Base-by-base conservation (phyloP, 1,140 invertebrate species). In the Geopemphigus sp. region DNA sequence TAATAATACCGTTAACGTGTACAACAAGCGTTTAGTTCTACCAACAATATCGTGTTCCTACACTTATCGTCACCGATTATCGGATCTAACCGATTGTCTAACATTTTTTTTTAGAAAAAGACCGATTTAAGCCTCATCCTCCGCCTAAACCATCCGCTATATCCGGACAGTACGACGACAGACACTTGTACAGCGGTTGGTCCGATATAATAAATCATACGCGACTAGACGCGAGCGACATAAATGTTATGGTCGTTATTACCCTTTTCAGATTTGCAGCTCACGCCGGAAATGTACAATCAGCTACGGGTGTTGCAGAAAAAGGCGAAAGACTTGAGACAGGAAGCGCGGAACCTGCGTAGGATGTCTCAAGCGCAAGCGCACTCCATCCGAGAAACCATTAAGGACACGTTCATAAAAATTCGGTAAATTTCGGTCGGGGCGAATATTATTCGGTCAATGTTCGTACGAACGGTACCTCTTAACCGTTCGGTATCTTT, bases 311-410 rank as follows among this genome's bases (percentile, higher is more conserved):
- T 91, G 50, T 86, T 97, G 72, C 94, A 96, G 83, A 95, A 95
- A 84, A 94, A 95, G 84, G 93, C 95, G 11, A 95, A 93, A 84
- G 95, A 97, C 85, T 87, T 98, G 22, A 88, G 93, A 80, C 90
- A 92, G 81, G 96, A 98, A 87, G 91, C 98, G 80, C 89, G 92
- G 80, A 94, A 94, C 83, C 86, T 98, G 29, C 88, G 95, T 5
- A 89, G 95, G 19, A 92, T 96, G 84, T 96, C 96, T 4, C 92
- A 97, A 85, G 90, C 95, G 0, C 95, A 98, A 84, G 92, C 94
- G 1, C 93, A 95, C 80, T 92, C 93, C 24, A 93, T 98, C 81
- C 89, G 94, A 53, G 95, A 98, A 85, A 92, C 94, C 80, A 94
- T 98, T 78, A 89, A 93, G 81, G 95, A 97, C 81, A 93, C 94